Conservation (phyloP, 1,140 invertebrate species). For the Schlechtendalia chinensis region DNA sequence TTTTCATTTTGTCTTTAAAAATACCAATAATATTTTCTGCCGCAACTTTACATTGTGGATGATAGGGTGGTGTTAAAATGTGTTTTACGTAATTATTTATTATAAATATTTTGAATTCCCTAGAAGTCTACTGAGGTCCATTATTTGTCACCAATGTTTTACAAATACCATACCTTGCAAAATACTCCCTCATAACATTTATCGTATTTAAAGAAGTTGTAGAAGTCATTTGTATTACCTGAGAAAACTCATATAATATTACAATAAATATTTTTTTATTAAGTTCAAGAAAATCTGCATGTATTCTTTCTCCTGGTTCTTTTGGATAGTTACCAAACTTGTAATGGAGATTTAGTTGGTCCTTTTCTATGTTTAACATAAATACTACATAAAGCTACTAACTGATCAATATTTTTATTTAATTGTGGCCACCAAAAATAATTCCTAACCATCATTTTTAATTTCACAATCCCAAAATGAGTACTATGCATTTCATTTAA, state of each 20-base stretch:
- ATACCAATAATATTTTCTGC: slow-evolving; percentile 52
- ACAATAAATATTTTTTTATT: slow-evolving; percentile 56
- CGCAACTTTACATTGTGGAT: slow-evolving; percentile 54
- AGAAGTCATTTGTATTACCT: slow-evolving; percentile 53
- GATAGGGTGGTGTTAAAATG: slow-evolving; percentile 51
- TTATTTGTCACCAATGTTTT: slow-evolving; percentile 55
- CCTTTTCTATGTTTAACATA: slow-evolving; percentile 35
- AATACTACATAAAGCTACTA: slow-evolving; percentile 41
- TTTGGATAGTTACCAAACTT: slow-evolving; percentile 45
- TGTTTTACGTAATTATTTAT: slow-evolving; percentile 53
- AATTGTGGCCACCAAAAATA: slow-evolving; percentile 59
- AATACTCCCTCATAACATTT: slow-evolving; percentile 52
- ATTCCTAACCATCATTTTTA: slow-evolving; percentile 58
- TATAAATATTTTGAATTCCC: slow-evolving; percentile 54
- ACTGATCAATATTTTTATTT: slow-evolving; percentile 56
- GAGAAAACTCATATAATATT: slow-evolving; percentile 58
- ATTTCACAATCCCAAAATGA: slow-evolving; percentile 58
- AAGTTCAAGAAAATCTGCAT: slow-evolving; percentile 58
- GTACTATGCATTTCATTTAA: slow-evolving; percentile 56
- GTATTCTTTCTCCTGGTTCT: slow-evolving; percentile 52
- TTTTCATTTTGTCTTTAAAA: slow-evolving; percentile 34
- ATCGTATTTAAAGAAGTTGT: slow-evolving; percentile 43
- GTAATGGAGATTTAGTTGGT: slow-evolving; percentile 19
- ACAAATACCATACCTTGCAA: slow-evolving; percentile 52
- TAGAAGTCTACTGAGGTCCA: slow-evolving; percentile 53